These are phyloP conservation scores for Drosophila diplacantha DNA, from an alignment of 2,888 invertebrate species.

Conservation along the genomic window DNA sequence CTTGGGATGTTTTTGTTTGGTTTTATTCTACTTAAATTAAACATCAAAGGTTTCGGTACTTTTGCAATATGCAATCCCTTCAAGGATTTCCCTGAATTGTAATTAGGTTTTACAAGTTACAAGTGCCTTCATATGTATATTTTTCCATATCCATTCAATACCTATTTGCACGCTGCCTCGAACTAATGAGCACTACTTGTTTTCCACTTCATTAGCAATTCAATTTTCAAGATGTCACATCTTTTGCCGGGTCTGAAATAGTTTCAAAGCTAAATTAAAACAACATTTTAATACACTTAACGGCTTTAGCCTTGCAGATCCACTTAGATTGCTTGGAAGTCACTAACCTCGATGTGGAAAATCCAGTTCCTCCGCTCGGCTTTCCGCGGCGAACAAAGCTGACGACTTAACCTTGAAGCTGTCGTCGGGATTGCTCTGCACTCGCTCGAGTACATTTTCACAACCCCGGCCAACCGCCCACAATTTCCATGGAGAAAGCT, in stretches of 20 bases:
- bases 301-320: constrained; percentile 36
- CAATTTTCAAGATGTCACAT: constrained; percentile 23
- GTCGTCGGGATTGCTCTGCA: constrained; percentile 33
- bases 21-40: not conserved
- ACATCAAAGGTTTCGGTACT: no score
- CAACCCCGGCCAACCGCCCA: constrained; percentile 2
- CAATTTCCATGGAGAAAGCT: constrained; percentile 8
- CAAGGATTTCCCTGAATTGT: not conserved
- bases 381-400: constrained; percentile 32
- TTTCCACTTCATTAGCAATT: constrained; percentile 23
- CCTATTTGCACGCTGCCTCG: not conserved
- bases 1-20: not conserved
- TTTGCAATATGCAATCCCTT: not conserved
- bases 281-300: constrained; percentile 41
- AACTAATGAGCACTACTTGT: constrained; percentile 8
- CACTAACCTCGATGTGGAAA: constrained; percentile 29
- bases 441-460: constrained; percentile 13
- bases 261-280: constrained; percentile 36
- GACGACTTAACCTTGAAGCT: constrained; percentile 61
- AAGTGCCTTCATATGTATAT: not conserved
- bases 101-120: constrained; percentile 1
- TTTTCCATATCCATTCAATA: not conserved
- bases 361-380: constrained; percentile 17
- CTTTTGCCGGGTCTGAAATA: constrained; percentile 10
- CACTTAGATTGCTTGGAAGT: constrained; percentile 25